These are phyloP conservation scores for Lytechinus variegatus DNA, from an alignment of 35 echinoderm and acorn worm genomes.

Conservation along the genomic window DNA sequence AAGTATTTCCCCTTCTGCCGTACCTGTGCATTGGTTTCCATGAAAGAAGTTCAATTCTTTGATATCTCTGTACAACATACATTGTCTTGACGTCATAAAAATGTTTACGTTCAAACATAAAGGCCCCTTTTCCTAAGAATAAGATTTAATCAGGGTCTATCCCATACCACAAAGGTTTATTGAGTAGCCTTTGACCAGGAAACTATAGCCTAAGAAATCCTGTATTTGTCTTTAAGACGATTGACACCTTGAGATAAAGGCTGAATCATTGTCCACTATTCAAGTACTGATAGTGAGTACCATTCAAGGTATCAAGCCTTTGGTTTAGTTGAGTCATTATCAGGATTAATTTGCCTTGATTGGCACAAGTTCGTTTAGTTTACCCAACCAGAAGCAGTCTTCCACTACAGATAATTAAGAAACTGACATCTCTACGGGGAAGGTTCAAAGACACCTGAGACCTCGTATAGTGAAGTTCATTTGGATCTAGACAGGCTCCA, in stretches of 20 bases:
- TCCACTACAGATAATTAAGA: background rate
- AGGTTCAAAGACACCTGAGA: background rate
- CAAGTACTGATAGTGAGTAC: background rate
- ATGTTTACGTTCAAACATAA: background rate
- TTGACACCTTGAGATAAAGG: slow-evolving; percentile 10
- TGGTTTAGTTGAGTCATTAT: background rate
- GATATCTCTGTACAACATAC: background rate
- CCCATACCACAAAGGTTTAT: background rate
- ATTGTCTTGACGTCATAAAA: background rate
- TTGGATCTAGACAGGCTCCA: background rate
- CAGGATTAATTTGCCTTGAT: background rate
- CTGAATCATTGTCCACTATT: background rate
- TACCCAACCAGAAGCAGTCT: background rate
- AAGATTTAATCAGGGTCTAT: background rate
- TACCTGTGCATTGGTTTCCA: background rate
- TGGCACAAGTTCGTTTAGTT: background rate
- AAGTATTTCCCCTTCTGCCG: background rate
- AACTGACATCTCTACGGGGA: background rate
- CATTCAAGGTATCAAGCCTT: background rate
- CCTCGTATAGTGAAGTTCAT: background rate
- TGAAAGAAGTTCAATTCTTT: background rate
- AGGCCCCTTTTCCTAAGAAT: slow-evolving; percentile 9
- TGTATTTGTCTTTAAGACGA: background rate
- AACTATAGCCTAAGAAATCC: background rate
- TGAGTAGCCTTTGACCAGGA: background rate